phyloP scores from a whole-genome alignment of 2,888 invertebrate species.

The Andrena haemorrhoa region DNA sequence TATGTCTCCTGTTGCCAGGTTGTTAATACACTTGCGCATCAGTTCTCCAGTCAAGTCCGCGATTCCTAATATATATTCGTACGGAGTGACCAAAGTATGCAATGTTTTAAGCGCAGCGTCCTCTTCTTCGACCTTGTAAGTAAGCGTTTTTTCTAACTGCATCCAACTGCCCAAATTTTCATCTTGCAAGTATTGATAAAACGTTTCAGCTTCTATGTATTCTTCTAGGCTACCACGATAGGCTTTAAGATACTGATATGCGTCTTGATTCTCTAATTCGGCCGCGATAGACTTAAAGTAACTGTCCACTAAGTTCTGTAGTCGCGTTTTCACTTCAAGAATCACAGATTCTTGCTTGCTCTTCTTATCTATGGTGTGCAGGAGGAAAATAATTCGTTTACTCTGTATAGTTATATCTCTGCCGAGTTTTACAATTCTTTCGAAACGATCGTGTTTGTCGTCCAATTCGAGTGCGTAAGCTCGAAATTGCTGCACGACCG shows the following conservation, averaged over 20 bases:
- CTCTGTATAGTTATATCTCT: constrained; percentile 96
- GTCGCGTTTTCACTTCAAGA: constrained; percentile 88
- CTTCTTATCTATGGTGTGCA: constrained; percentile 90
- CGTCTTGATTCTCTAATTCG: constrained; percentile 91
- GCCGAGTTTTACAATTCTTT: constrained; percentile 92
- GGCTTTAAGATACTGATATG: constrained; percentile 89
- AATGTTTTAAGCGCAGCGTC: constrained; percentile 59
- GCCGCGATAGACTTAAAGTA: constrained; percentile 89
- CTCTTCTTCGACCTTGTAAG: constrained; percentile 80
- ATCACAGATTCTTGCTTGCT: constrained; percentile 86
- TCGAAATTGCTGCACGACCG: constrained; percentile 88
- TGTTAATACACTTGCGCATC: constrained; percentile 95
- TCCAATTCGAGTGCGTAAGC: constrained; percentile 89
- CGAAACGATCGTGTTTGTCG: constrained; percentile 92
- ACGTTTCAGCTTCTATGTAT: constrained; percentile 94
- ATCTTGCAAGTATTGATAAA: constrained; percentile 89
- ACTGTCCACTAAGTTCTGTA: constrained; percentile 88
- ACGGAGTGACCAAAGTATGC: constrained; percentile 83
- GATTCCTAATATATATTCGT: constrained; percentile 91
- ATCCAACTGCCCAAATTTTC: constrained; percentile 88
- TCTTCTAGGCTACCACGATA: constrained; percentile 91
- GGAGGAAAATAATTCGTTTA: constrained; percentile 94
- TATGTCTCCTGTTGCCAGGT: constrained; percentile 91
- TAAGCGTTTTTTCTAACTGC: constrained; percentile 87
- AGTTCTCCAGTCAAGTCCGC: constrained; percentile 96